Base-by-base conservation (phyloP, 2,888 invertebrate species). In the Linyphia triangularis region DNA sequence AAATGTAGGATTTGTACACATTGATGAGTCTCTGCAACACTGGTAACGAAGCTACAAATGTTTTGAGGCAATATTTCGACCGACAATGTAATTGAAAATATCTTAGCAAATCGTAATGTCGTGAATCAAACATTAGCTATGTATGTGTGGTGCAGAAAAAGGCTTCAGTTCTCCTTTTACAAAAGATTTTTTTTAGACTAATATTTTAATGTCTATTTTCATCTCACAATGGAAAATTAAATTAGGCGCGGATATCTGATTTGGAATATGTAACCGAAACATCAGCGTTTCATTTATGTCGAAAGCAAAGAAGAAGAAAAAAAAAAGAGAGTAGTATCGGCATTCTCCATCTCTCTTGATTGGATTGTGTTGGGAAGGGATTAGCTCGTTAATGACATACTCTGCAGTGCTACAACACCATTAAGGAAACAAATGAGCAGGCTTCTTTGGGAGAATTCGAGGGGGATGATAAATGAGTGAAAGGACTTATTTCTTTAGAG, bases 231-330 rank as follows among this genome's bases (percentile, higher is more conserved):
- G 63, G 61, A 24, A 70, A 61, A 51, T 30, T 4, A 10, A 63
- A 5, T 37, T 37, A 59, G 75, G 22, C n/a, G 37, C 33, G 61
- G 40, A 37, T 77, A 77, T 77, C 77, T 63, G 77, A 77, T 77
- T 40, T 77, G 77, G 77, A 61, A 61, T n/a, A 61, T 26, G 77
- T 33, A 63, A 63, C 61, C n/a, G 37, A 51, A 51, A n/a, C 51
- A 16, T 51, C 51, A 51, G 51, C 51, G n/a, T 51, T 51, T 33
- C n/a, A 13, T n/a, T 13, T 5, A 16, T 13, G 16, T n/a, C 51
- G n/a, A 51, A 51, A 13, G n/a, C 51, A 16, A 40, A 40, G 40
- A 13, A 40, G 40, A 16, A 40, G 1, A 16, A 16, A 0, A 16
- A 16, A 51, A 51, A 51, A 51, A 51, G 16, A n/a, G 33, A 33